Evolutionary conservation across 2,888 invertebrate species (phyloP).

Genomic region (Plemyria rubiginata): DNA sequence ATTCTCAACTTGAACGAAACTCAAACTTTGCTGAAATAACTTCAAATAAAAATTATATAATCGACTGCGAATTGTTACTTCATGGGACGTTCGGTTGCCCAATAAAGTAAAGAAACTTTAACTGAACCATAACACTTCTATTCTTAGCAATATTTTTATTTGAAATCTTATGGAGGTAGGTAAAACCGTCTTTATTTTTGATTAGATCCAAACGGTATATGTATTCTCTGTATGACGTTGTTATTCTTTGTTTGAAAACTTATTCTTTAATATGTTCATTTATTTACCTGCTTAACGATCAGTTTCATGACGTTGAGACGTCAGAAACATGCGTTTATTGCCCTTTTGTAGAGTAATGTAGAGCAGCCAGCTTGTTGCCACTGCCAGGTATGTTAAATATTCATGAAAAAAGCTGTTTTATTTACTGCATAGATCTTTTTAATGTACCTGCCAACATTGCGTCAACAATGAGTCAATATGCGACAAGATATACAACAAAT

Average conservation of each 20-base stretch:
- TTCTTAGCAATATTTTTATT: too few species aligned
- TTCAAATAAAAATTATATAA: background rate
- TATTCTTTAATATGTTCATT: background rate
- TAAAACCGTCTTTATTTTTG: background rate
- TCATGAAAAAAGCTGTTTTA: constrained; percentile 5
- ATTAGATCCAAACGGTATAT: constrained; percentile 12
- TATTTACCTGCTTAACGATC: constrained; percentile 24
- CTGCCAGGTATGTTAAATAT: constrained; percentile 19
- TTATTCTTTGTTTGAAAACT: constrained; percentile 25
- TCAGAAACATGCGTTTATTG: constrained; percentile 30
- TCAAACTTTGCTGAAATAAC: background rate
- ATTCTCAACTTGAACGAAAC: background rate
- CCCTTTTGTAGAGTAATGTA: constrained; percentile 27
- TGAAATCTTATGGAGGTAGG: too few species aligned
- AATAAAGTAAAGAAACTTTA: background rate
- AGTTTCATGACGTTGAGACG: constrained; percentile 36
- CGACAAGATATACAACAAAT: background rate
- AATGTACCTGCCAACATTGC: too few species aligned
- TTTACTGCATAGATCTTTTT: background rate
- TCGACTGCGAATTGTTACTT: background rate
- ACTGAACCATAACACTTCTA: too few species aligned
- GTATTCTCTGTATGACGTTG: constrained; percentile 7
- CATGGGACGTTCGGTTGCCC: background rate
- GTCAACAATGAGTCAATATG: background rate
- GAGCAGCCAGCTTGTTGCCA: constrained; percentile 15